phyloP scores from a whole-genome alignment of 1,140 invertebrate genomes.

The Drosophila ficusphila region DNA sequence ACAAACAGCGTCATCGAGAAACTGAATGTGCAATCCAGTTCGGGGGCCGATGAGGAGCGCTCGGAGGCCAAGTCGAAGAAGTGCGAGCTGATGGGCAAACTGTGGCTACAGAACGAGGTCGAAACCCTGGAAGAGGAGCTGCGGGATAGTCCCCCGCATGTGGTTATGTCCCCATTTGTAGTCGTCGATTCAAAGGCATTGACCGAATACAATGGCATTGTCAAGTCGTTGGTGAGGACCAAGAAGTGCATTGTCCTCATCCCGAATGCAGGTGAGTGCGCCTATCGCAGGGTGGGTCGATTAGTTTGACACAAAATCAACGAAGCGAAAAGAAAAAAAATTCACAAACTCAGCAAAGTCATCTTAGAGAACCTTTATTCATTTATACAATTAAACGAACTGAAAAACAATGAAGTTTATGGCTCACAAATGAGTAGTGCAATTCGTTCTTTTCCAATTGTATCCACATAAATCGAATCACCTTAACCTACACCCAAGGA shows the following conservation, averaged over 20 bases:
- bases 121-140: slow-evolving; percentile 87
- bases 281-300: background rate
- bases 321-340: background rate
- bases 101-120: slow-evolving; percentile 91
- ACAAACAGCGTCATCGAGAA: slow-evolving; percentile 82
- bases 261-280: slow-evolving; percentile 89
- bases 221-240: slow-evolving; percentile 91
- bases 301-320: background rate
- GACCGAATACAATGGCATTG: slow-evolving; percentile 88
- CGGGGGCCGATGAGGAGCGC: slow-evolving; percentile 79
- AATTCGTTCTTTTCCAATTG: background rate
- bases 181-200: slow-evolving; percentile 90
- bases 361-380: background rate
- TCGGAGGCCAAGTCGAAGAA: slow-evolving; percentile 85
- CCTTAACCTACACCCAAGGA: background rate
- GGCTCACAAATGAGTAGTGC: no score
- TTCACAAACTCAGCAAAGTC: background rate
- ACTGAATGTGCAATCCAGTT: slow-evolving; percentile 73
- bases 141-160: slow-evolving; percentile 68
- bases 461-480: background rate
- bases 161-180: slow-evolving; percentile 89
- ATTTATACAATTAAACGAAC: background rate
- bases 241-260: slow-evolving; percentile 92
- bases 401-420: no score
- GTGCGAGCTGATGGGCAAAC: slow-evolving; percentile 88